Conservation (phyloP, 2,113 vertebrate genomes). For the Brachyistius frenatus region DNA sequence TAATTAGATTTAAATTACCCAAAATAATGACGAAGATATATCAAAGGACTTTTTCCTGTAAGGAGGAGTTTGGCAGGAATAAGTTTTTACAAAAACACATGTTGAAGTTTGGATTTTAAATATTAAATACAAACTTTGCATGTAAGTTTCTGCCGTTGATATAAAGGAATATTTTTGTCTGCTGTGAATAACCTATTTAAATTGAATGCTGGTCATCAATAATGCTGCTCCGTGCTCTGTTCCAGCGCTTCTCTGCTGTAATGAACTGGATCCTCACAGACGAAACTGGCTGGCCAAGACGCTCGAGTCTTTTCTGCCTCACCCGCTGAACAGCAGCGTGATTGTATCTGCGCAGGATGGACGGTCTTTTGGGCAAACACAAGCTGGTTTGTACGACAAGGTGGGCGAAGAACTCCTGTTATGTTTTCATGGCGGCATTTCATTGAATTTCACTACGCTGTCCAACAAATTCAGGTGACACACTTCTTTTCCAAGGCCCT, state of each 20-base stretch:
- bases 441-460: conserved; percentile 11
- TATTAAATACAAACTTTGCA: too few species aligned
- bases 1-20: too few species aligned
- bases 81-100: too few species aligned
- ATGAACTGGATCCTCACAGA: conserved; percentile 89
- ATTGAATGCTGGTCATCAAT: conserved; percentile 17
- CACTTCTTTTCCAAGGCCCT: conserved; percentile 20
- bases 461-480: conserved; percentile 36
- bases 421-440: conserved; percentile 16
- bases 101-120: too few species aligned
- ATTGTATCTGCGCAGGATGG: conserved; percentile 88
- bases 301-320: conserved; percentile 92
- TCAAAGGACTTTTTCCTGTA: too few species aligned
- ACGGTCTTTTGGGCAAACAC: conserved; percentile 83
- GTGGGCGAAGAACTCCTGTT: conserved; percentile 58
- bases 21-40: too few species aligned
- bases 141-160: too few species aligned
- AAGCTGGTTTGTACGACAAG: conserved; percentile 87
- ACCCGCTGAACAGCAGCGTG: conserved; percentile 79
- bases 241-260: conserved; percentile 90
- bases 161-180: background rate
- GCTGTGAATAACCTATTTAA: conserved; percentile 3
- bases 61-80: too few species aligned
- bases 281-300: conserved; percentile 86
- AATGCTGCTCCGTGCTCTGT: conserved; percentile 27